Conservation (phyloP, 2,888 invertebrate genomes). For the Sphinx pinastri region DNA sequence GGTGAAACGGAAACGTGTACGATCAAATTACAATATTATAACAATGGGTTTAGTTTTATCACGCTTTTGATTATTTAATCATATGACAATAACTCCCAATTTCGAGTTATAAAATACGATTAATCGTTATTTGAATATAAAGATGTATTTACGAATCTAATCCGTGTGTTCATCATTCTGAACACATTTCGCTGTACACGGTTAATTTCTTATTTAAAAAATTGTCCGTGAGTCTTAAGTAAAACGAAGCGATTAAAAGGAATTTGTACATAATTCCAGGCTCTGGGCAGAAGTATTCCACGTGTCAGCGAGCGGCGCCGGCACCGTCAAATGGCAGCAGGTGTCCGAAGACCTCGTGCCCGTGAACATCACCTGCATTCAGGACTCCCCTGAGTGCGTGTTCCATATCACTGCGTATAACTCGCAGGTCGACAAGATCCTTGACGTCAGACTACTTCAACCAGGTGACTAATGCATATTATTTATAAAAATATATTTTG, state of each 20-base stretch:
- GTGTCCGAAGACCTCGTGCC: constrained; percentile 99
- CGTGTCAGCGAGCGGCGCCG: constrained; percentile 96
- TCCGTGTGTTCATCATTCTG: too few relatives aligned
- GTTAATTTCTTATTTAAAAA: too few relatives aligned
- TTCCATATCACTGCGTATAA: constrained; percentile 99
- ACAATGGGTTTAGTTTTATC: too few relatives aligned
- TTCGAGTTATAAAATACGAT: too few relatives aligned
- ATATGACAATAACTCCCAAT: too few relatives aligned
- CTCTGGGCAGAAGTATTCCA: constrained; percentile 99
- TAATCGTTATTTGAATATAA: too few relatives aligned
- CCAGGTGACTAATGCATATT: constrained; percentile 87
- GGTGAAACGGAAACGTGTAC: too few relatives aligned
- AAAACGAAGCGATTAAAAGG: background rate
- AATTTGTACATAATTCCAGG: constrained; percentile 79
- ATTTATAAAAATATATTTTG: background rate
- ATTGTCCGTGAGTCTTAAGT: too few relatives aligned
- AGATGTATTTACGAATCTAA: too few relatives aligned
- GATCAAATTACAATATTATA: too few relatives aligned
- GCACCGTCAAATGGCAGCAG: constrained; percentile 98
- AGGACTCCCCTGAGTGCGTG: constrained; percentile 97
- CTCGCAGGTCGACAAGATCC: constrained; percentile 99
- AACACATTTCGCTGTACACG: too few relatives aligned
- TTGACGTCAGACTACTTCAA: constrained; percentile 98
- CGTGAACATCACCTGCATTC: constrained; percentile 98
- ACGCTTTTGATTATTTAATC: too few relatives aligned